A percentile compares a stretch with the other conserved stretches of the same genome.
These are phyloP conservation scores for Hydrophis major DNA, from an alignment of 2,797 vertebrate species.

Conservation along the genomic window DNA sequence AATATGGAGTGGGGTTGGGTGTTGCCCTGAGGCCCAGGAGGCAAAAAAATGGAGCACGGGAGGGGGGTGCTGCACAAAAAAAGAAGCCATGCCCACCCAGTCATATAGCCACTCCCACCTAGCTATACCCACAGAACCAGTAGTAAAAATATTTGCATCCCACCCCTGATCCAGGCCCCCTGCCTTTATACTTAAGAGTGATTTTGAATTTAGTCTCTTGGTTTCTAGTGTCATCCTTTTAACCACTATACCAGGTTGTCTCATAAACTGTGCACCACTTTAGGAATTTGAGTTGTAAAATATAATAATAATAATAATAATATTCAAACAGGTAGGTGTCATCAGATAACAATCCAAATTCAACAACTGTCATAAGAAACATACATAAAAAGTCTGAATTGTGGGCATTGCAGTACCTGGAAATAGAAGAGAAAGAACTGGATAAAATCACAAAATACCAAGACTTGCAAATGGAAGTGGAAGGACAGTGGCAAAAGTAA, in stretches of 20 bases:
- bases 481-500: not conserved
- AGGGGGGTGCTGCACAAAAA: too few relatives aligned
- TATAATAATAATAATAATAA: not conserved
- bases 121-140: too few relatives aligned
- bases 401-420: not conserved
- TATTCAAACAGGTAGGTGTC: not conserved
- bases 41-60: too few relatives aligned
- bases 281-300: not conserved
- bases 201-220: not conserved
- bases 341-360: not conserved
- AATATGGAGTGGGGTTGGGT: too few relatives aligned
- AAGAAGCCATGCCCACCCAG: too few relatives aligned
- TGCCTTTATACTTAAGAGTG: not conserved
- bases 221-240: not conserved
- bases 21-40: too few relatives aligned
- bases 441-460: not conserved
- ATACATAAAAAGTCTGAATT: not conserved
- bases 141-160: too few relatives aligned
- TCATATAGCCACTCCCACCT: too few relatives aligned
- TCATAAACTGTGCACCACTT: not conserved
- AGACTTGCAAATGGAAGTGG: not conserved
- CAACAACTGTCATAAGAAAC: not conserved
- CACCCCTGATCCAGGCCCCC: not conserved
- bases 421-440: not conserved
- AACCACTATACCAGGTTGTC: not conserved